Percentiles rank a stretch among this genome's conserved stretches.
phyloP scores from a whole-genome alignment of 2,888 invertebrate genomes.

The Pollenia amentaria region DNA sequence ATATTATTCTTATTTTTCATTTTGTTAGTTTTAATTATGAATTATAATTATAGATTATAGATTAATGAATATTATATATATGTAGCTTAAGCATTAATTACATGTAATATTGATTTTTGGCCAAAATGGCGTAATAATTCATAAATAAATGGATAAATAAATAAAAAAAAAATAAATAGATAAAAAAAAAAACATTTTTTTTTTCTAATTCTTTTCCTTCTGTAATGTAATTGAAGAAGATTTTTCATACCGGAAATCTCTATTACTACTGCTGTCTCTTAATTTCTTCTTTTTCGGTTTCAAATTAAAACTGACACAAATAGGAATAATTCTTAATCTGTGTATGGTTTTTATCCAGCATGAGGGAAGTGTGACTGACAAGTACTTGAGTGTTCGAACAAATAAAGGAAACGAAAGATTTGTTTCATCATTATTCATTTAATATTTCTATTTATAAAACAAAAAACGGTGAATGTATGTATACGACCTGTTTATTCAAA shows the following conservation, averaged over 20 bases:
- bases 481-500: constrained; percentile 52
- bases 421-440: constrained; percentile 27
- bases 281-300: constrained; percentile 24
- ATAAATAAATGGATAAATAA: too few relatives aligned
- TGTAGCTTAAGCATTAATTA: too few relatives aligned
- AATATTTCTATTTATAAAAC: not conserved
- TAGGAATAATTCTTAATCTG: constrained; percentile 40
- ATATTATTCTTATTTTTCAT: too few relatives aligned
- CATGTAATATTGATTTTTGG: too few relatives aligned
- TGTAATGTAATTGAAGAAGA: constrained; percentile 46
- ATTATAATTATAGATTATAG: too few relatives aligned
- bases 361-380: constrained; percentile 65
- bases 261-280: constrained; percentile 20
- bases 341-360: constrained; percentile 25
- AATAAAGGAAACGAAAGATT: not conserved
- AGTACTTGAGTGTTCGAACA: not conserved
- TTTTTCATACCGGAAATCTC: constrained; percentile 58
- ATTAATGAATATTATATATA: too few relatives aligned
- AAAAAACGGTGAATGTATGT: constrained; percentile 11
- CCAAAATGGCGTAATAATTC: too few relatives aligned
- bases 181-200: too few relatives aligned
- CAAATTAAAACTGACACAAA: constrained; percentile 45
- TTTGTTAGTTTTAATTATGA: too few relatives aligned
- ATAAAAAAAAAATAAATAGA: too few relatives aligned
- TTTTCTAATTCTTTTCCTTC: constrained; percentile 13